Percentiles rank a stretch among this genome's conserved stretches.
These are phyloP conservation scores for Heterodera schachtii DNA, from an alignment of 1,140 invertebrate genomes.

Conservation along the genomic window DNA sequence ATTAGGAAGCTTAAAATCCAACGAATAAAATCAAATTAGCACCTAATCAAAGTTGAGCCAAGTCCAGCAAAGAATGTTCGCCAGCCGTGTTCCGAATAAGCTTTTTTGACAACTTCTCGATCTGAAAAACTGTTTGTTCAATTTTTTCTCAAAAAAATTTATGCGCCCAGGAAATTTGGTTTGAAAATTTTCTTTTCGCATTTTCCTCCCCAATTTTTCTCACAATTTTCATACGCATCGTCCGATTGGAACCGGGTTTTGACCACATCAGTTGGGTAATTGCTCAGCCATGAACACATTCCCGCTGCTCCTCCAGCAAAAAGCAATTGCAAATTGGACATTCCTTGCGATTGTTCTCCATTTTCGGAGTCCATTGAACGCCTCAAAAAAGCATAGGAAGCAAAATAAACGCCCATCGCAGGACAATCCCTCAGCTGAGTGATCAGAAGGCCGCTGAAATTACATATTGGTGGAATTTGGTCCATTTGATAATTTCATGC, in stretches of 20 bases:
- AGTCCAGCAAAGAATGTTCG: slow-evolving; percentile 65
- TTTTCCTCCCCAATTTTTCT: too few species aligned
- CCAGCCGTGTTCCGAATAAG: slow-evolving; percentile 77
- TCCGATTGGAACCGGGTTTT: slow-evolving; percentile 85
- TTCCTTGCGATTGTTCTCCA: slow-evolving; percentile 49
- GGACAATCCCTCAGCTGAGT: slow-evolving; percentile 77
- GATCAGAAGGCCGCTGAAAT: slow-evolving; percentile 76
- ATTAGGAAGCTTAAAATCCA: neutral
- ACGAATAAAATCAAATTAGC: slow-evolving; percentile 17
- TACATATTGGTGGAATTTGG: too few species aligned
- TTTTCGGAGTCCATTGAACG: slow-evolving; percentile 50
- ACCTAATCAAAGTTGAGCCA: slow-evolving; percentile 60
- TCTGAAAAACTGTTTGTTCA: slow-evolving; percentile 69
- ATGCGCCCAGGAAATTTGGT: too few species aligned
- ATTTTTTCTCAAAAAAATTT: too few species aligned
- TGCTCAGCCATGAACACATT: slow-evolving; percentile 77
- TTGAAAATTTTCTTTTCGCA: too few species aligned
- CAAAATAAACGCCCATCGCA: slow-evolving; percentile 76
- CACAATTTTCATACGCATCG: slow-evolving; percentile 64
- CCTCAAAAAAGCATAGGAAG: slow-evolving; percentile 76
- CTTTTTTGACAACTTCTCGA: slow-evolving; percentile 70
- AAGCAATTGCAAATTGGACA: slow-evolving; percentile 53
- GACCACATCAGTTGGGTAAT: slow-evolving; percentile 85
- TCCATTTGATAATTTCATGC: too few species aligned
- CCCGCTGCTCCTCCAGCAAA: slow-evolving; percentile 55